A percentile compares a stretch with the other conserved stretches of the same genome.
Evolutionary conservation across 2,888 invertebrate species (phyloP).

Genomic region (Zygothrica quintamaculata): DNA sequence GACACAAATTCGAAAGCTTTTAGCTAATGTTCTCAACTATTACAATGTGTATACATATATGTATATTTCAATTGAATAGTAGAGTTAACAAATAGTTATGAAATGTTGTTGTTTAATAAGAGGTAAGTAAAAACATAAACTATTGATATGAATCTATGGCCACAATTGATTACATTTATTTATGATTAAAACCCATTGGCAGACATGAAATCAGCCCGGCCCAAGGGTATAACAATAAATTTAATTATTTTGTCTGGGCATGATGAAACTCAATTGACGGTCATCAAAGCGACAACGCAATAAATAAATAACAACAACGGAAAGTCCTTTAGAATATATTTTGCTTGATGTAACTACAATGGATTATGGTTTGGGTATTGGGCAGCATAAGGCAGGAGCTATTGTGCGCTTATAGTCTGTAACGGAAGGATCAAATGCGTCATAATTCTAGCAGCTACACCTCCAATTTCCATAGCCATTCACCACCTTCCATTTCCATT

Average conservation of each 20-base stretch:
- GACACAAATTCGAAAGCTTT: no score
- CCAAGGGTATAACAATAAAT: constrained; percentile 13
- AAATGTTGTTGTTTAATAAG: no score
- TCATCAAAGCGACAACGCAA: constrained; percentile 8
- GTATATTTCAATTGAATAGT: no score
- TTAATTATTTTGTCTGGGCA: constrained; percentile 27
- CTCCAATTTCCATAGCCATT: no score
- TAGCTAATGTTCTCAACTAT: no score
- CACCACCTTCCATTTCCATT: no score
- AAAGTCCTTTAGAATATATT: neutral
- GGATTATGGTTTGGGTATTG: constrained; percentile 1
- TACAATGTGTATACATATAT: no score
- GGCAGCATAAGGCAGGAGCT: neutral
- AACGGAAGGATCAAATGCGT: constrained; percentile 2
- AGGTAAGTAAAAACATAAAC: no score
- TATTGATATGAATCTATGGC: neutral
- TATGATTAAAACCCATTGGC: neutral
- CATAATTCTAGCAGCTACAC: no score
- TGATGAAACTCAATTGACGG: constrained; percentile 16
- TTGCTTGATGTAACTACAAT: no score
- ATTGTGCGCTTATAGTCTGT: constrained; percentile 14
- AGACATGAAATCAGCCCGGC: neutral
- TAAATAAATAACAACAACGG: neutral
- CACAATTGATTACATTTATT: constrained; percentile 5
- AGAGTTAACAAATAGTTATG: no score